A percentile compares a stretch with the other conserved stretches of the same genome.
Evolutionary conservation across 92 coral and sea anemone species (phyloP).

Genomic region (Palythoa heliodiscus): DNA sequence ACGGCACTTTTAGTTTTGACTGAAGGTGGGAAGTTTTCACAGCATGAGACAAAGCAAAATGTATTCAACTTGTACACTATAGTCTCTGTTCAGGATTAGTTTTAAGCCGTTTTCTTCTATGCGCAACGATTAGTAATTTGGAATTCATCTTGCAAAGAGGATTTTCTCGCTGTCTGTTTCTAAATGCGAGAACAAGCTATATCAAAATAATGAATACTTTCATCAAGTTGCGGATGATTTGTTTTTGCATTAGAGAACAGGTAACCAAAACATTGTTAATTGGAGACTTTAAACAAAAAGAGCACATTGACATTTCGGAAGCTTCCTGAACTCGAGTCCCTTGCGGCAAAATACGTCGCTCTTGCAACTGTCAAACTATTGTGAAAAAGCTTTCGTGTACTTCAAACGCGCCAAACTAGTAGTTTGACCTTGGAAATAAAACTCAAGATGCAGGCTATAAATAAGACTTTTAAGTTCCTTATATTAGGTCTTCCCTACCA

Average conservation of each 20-base stretch:
- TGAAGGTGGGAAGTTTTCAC: conserved; percentile 42
- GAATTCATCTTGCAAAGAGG: background rate
- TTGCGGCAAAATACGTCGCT: conserved; percentile 34
- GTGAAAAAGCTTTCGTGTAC: conserved; percentile 12
- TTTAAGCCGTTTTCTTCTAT: background rate
- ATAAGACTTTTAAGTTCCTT: conserved; percentile 32
- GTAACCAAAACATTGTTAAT: conserved; percentile 79
- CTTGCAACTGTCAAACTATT: conserved; percentile 11
- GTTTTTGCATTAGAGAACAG: conserved; percentile 60
- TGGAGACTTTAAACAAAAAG: conserved; percentile 63
- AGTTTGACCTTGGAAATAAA: conserved; percentile 23
- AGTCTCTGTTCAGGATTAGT: background rate
- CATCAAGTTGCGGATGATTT: conserved; percentile 63
- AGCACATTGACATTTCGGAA: conserved; percentile 61
- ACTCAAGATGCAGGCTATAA: background rate
- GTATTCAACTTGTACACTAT: background rate
- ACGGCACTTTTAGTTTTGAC: conserved; percentile 36
- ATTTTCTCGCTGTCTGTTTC: background rate
- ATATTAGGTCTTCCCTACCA: conserved; percentile 34
- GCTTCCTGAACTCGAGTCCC: conserved; percentile 38
- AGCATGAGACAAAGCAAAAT: conserved; percentile 31
- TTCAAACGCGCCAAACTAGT: background rate
- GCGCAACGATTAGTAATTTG: background rate
- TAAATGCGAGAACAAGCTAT: conserved; percentile 29
- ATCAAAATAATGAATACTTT: conserved; percentile 67